A percentile compares a stretch with the other conserved stretches of the same genome.
Conservation (phyloP, 2,113 vertebrate species). For the Climacteris rufus region DNA sequence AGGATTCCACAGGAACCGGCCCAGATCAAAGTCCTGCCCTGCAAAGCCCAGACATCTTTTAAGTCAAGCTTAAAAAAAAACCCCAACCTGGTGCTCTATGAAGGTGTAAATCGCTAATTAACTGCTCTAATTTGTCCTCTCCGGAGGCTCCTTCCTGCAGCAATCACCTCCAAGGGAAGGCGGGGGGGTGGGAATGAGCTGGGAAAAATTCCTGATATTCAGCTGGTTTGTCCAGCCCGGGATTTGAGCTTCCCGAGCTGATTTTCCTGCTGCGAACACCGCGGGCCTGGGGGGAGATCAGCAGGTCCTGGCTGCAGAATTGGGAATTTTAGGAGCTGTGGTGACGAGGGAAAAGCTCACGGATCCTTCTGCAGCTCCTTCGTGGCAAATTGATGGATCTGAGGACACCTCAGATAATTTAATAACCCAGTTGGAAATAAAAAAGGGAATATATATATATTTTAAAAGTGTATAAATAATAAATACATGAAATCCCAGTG, state of each 20-base stretch:
- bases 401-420: background rate
- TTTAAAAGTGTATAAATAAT: background rate
- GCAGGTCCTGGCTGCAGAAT: background rate
- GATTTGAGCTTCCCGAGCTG: background rate
- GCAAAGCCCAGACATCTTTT: background rate
- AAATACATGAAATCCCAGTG: background rate
- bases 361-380: background rate
- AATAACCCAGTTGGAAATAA: background rate
- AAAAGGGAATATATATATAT: background rate
- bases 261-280: background rate
- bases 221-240: background rate
- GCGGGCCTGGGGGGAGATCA: background rate
- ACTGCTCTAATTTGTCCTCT: background rate
- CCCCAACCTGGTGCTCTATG: background rate
- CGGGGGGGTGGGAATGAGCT: background rate
- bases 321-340: background rate
- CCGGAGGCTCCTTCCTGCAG: background rate
- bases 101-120: background rate
- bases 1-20: background rate
- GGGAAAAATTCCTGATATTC: background rate
- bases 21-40: background rate
- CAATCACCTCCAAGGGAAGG: background rate
- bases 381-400: background rate
- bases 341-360: background rate
- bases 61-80: background rate